Percentiles rank a stretch among this genome's conserved stretches.
These are phyloP conservation scores for Gallinago paraguaiae DNA, from an alignment of 2,113 vertebrate genomes.

Conservation along the genomic window DNA sequence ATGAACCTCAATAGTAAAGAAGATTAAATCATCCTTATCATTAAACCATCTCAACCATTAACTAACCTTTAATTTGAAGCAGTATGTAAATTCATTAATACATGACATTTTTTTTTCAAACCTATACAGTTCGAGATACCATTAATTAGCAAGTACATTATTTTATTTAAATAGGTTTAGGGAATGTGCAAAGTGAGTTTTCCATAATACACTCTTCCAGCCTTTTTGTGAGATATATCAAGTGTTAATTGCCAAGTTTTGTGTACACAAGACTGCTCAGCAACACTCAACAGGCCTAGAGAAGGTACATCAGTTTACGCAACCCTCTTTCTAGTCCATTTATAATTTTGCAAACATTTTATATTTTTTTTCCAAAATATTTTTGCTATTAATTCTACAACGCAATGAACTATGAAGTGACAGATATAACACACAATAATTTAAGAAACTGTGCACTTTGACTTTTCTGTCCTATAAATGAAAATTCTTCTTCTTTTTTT, in stretches of 20 bases:
- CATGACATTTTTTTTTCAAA: neutral
- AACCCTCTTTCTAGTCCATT: neutral
- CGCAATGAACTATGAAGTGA: neutral
- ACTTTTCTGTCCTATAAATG: neutral
- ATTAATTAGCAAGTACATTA: neutral
- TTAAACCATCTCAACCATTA: neutral
- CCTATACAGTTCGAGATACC: neutral
- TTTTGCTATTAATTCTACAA: neutral
- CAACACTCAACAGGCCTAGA: neutral
- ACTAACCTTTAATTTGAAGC: neutral
- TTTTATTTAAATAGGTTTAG: neutral
- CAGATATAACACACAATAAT: neutral
- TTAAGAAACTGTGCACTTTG: neutral
- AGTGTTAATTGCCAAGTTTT: neutral
- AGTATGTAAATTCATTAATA: neutral
- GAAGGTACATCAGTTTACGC: neutral
- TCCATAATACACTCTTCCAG: neutral
- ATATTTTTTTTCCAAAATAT: neutral
- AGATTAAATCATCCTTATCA: neutral
- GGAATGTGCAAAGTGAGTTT: neutral
- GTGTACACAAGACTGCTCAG: neutral
- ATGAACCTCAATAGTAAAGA: neutral
- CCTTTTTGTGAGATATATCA: neutral
- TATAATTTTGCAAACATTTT: neutral
- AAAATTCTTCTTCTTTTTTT: neutral